Base-by-base conservation (phyloP, 2,888 invertebrate genomes). In the Lacanobia wlatinum region DNA sequence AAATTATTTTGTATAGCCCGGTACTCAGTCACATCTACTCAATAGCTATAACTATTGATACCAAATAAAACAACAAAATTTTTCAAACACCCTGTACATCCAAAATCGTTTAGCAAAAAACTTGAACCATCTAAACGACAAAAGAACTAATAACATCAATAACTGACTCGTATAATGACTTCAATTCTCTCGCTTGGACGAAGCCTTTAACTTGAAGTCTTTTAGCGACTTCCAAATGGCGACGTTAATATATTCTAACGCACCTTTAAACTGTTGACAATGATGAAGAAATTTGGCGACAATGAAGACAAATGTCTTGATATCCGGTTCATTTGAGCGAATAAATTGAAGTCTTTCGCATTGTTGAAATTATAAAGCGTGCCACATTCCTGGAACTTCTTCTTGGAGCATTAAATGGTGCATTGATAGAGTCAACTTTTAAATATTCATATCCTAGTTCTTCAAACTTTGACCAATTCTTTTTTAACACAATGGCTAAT, bases 61-160 rank as follows among this genome's bases (percentile, higher is more conserved):
- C 18, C 0, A 38, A 63, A 52, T 21, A 6, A 12, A 34, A 46
- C n/a, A 21, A 38, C 2, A 2, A 7, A 0, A 1, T 64, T 61
- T 46, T 48, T 18, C 6, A 56, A 82, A 7, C 94, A 91, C 0
- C 84, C 91, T 93, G 89, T 95, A 92, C 76, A 81, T 82, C 16
- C n/a, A 77, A 85, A 87, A 90, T 85, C 90, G 87, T 92, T 93
- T 91, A 91, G 88, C 88, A 86, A 87, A n/a, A 88, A 90, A 90
- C 89, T 88, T 89, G 87, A 88, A 90, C 87, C 90, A 84, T 88
- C 86, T 91, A 88, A 89, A 87, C 83, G 88, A 94, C 92, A 95
- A 94, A 90, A 85, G 88, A 83, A 78, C 88, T 91, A 93, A 93
- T 93, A 93, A 89, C 89, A 91, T 92, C 90, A 89, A 92, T 91